Evolutionary conservation across 2,888 invertebrate species (phyloP).

Genomic region (Lithophane socia): DNA sequence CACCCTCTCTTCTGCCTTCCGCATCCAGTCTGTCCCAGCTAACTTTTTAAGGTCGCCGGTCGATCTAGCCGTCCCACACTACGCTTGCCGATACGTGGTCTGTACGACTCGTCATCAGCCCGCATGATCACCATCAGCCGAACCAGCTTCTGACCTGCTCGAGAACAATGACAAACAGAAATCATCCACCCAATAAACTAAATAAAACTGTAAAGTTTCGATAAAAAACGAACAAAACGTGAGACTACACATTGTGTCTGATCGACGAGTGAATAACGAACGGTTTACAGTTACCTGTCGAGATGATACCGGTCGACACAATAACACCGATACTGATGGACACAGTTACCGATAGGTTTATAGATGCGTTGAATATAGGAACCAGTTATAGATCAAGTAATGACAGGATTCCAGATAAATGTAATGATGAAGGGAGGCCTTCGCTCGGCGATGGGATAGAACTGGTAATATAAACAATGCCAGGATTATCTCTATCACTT

Average conservation of each 20-base stretch:
- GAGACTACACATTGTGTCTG: conserved; percentile 34
- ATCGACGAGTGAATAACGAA: conserved; percentile 14
- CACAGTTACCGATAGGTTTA: neutral
- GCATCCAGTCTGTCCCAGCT: no score
- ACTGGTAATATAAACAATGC: neutral
- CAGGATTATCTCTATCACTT: neutral
- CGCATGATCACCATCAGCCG: neutral
- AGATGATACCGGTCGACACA: conserved; percentile 53
- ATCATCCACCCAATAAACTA: conserved; percentile 28
- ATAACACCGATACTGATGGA: conserved; percentile 35
- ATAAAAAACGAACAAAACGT: conserved; percentile 35
- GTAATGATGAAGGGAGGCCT: neutral
- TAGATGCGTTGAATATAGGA: neutral
- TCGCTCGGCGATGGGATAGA: no score
- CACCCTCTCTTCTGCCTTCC: no score
- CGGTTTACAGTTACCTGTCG: conserved; percentile 43
- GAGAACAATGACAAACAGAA: conserved; percentile 16
- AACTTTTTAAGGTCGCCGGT: no score
- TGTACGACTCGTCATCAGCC: no score
- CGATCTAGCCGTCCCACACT: no score
- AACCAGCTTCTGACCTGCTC: conserved; percentile 19
- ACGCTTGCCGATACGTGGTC: no score
- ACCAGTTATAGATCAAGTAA: neutral
- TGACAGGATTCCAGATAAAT: neutral
- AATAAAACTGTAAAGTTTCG: conserved; percentile 41